These are phyloP conservation scores for Osmerus eperlanus DNA, from an alignment of 2,113 vertebrate species.

Conservation along the genomic window DNA sequence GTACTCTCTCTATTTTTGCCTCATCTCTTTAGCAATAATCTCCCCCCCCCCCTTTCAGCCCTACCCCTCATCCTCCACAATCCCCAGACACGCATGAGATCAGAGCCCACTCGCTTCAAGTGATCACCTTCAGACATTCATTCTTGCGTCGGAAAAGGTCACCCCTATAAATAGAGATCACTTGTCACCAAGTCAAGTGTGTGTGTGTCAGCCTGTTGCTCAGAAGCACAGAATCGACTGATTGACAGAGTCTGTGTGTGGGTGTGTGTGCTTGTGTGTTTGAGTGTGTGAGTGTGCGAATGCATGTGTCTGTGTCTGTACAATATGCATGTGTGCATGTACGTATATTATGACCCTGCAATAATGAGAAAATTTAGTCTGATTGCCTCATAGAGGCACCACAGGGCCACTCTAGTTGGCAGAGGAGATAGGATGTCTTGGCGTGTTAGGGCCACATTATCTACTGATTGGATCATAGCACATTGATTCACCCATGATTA, in stretches of 20 bases:
- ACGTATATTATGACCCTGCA: no score
- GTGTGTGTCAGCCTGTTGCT: constrained; percentile 13
- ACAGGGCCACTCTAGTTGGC: no score
- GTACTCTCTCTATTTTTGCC: background rate
- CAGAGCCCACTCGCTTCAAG: constrained; percentile 11
- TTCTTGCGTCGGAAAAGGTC: constrained; percentile 28
- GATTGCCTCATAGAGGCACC: no score
- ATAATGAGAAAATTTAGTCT: no score
- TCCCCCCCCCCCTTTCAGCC: background rate
- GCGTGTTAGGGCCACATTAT: no score
- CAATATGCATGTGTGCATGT: no score
- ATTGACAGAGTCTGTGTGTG: background rate
- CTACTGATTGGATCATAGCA: no score
- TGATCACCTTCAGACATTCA: constrained; percentile 11
- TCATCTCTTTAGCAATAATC: background rate
- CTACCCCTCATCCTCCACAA: background rate
- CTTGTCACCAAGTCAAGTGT: constrained; percentile 21
- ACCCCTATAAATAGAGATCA: constrained; percentile 21
- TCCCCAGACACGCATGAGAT: background rate
- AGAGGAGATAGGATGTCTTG: no score
- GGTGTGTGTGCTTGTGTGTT: background rate
- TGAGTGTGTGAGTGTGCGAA: background rate
- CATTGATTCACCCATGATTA: no score
- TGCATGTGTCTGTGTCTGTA: constrained; percentile 1
- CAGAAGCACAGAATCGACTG: background rate